A percentile compares a stretch with the other conserved stretches of the same genome.
phyloP scores from a whole-genome alignment of 2,888 invertebrate species.

The Galeruca laticollis region DNA sequence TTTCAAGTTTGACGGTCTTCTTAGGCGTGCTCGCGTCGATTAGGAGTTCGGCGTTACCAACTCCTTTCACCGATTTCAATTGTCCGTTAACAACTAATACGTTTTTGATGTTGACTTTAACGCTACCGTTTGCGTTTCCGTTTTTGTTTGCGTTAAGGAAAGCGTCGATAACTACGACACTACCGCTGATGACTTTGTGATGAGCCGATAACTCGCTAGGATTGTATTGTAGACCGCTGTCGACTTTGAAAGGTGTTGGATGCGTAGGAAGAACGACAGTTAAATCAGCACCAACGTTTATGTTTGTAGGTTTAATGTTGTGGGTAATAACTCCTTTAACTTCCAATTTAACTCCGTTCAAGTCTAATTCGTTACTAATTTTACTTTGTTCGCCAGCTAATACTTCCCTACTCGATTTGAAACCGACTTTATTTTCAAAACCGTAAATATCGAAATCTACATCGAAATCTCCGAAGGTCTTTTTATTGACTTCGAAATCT shows the following conservation, averaged over 20 bases:
- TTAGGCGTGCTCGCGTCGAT: conserved; percentile 73
- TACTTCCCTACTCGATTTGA: conserved; percentile 72
- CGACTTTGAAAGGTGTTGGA: conserved; percentile 69
- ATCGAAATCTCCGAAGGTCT: conserved; percentile 68
- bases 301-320: conserved; percentile 69
- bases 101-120: conserved; percentile 74
- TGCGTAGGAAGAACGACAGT: conserved; percentile 71
- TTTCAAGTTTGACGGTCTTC: conserved; percentile 73
- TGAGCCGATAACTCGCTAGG: conserved; percentile 67
- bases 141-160: conserved; percentile 68
- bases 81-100: conserved; percentile 74
- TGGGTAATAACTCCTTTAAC: conserved; percentile 72
- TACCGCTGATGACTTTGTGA: conserved; percentile 69
- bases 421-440: conserved; percentile 68
- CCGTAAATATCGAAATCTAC: conserved; percentile 71
- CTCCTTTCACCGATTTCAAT: conserved; percentile 74
- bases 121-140: conserved; percentile 66
- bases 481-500: conserved; percentile 65
- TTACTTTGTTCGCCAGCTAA: conserved; percentile 72
- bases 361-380: conserved; percentile 71
- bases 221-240: conserved; percentile 51
- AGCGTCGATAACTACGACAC: conserved; percentile 69
- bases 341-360: conserved; percentile 75
- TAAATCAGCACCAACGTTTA: conserved; percentile 71
- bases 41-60: conserved; percentile 73